These are phyloP conservation scores for Amazona guildingii DNA, from an alignment of 2,113 vertebrate species.

Conservation along the genomic window DNA sequence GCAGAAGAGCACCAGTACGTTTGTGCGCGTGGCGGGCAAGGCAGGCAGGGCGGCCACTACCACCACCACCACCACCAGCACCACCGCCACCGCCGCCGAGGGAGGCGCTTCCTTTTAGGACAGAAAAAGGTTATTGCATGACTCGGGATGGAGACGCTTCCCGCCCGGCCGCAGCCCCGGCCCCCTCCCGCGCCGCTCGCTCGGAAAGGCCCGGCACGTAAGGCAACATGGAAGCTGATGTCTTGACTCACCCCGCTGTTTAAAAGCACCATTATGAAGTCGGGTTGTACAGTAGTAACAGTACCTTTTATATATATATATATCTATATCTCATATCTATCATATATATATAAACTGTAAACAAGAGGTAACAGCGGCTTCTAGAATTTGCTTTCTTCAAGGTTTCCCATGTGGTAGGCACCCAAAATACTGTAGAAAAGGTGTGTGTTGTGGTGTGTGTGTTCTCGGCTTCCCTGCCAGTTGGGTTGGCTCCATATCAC, in stretches of 20 bases:
- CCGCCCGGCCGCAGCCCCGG: constrained; percentile 34
- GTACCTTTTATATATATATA: constrained; percentile 84
- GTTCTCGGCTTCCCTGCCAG: constrained; percentile 68
- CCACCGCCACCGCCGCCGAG: constrained; percentile 26
- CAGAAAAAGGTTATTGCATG: constrained; percentile 75
- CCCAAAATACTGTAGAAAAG: constrained; percentile 86
- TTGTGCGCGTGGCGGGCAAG: neutral
- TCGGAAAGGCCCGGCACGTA: constrained; percentile 71
- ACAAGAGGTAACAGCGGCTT: constrained; percentile 94
- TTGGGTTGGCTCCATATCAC: constrained; percentile 63
- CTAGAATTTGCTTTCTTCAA: constrained; percentile 84
- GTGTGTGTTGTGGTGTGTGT: constrained; percentile 68
- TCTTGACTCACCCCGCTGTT: constrained; percentile 85
- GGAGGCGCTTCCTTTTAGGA: constrained; percentile 58
- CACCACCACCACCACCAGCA: neutral
- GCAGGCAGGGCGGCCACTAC: neutral
- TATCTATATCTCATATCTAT: constrained; percentile 77
- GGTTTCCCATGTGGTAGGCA: constrained; percentile 87
- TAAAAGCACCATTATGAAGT: constrained; percentile 95
- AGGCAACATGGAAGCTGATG: constrained; percentile 89
- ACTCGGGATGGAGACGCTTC: constrained; percentile 66
- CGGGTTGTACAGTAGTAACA: constrained; percentile 97
- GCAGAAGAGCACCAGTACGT: constrained; percentile 51
- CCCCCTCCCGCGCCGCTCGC: constrained; percentile 39
- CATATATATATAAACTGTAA: constrained; percentile 95